Percentiles rank a stretch among this genome's conserved stretches.
phyloP scores from a whole-genome alignment of 2,888 invertebrate genomes.

The Coleophora deauratella region DNA sequence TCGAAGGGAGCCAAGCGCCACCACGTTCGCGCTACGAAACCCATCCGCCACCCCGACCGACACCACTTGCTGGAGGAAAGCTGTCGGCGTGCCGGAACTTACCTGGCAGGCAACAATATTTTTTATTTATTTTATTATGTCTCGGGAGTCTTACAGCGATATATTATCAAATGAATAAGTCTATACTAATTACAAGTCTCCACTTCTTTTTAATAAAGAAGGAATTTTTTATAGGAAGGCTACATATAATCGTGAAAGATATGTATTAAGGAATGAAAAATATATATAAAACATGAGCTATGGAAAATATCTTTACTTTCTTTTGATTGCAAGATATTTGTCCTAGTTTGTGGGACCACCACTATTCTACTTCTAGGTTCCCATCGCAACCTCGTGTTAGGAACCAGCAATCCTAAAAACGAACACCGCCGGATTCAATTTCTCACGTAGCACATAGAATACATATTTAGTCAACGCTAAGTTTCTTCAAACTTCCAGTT shows the following conservation, averaged over 20 bases:
- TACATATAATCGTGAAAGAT: background rate
- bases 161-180: background rate
- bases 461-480: background rate
- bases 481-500: no score
- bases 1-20: constrained; percentile 70
- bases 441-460: no score
- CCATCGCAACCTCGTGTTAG: no score
- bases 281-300: no score
- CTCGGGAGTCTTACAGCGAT: background rate
- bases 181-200: background rate
- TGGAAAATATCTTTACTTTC: no score
- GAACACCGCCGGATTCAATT: no score
- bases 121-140: background rate
- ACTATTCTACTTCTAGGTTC: no score
- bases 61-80: constrained; percentile 74
- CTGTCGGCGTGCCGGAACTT: constrained; percentile 70
- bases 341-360: no score
- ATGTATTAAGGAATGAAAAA: no score
- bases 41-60: constrained; percentile 65
- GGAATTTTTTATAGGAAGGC: background rate
- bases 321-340: no score
- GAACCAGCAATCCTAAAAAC: no score
- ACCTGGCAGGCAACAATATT: constrained; percentile 36
- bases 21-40: constrained; percentile 71
- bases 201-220: background rate